phyloP scores from a whole-genome alignment of 2,113 vertebrate species.

The Lycocorax pyrrhopterus region DNA sequence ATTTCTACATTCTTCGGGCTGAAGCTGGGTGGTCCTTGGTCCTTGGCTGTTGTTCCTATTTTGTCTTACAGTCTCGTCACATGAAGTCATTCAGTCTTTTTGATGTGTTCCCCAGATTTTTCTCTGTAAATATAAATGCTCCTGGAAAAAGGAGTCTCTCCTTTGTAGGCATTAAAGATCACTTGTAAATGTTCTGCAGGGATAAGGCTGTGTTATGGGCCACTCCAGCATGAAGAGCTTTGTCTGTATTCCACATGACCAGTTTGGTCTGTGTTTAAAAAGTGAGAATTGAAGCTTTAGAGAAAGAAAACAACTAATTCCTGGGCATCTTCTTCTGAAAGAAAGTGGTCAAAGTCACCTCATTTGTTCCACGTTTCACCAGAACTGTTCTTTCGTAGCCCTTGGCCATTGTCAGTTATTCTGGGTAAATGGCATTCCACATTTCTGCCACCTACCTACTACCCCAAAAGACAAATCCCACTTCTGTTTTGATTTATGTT shows the following conservation, averaged over 20 bases:
- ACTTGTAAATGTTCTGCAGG: neutral
- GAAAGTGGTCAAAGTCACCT: neutral
- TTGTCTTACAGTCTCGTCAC: neutral
- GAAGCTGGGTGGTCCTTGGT: neutral
- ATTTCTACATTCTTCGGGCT: neutral
- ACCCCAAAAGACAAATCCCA: neutral
- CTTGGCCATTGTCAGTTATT: neutral
- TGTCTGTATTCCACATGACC: neutral
- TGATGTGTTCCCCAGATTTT: neutral
- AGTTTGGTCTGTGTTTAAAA: neutral
- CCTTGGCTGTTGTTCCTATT: neutral
- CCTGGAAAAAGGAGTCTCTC: neutral
- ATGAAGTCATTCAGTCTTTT: neutral
- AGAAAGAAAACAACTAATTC: neutral
- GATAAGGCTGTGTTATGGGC: neutral
- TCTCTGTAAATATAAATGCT: neutral
- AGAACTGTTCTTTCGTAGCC: neutral
- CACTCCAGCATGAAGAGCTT: neutral
- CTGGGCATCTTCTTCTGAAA: neutral
- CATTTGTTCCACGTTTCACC: neutral
- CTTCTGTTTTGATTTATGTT: neutral
- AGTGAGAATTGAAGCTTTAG: neutral
- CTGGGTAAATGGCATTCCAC: neutral
- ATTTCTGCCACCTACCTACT: neutral
- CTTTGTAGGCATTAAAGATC: neutral